phyloP scores from a whole-genome alignment of 2,113 vertebrate genomes.

The Carassius gibelio region DNA sequence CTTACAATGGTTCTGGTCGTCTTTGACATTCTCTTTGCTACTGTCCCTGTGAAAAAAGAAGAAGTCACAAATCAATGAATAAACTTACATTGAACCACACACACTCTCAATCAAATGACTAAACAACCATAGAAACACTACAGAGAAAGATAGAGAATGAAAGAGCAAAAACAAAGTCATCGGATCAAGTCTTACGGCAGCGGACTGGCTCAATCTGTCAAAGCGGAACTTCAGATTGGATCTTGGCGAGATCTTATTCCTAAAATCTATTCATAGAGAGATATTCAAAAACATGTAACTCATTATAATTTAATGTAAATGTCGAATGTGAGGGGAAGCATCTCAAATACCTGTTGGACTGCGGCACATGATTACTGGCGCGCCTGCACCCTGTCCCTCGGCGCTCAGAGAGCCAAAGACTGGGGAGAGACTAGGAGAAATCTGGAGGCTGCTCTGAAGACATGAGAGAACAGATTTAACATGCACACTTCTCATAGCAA shows the following conservation, averaged over 20 bases:
- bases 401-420: constrained; percentile 71
- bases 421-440: constrained; percentile 76
- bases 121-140: background rate
- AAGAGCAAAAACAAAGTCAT: background rate
- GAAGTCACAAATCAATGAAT: background rate
- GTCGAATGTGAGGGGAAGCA: background rate
- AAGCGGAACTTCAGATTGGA: constrained; percentile 94
- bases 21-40: constrained; percentile 44
- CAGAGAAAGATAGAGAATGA: background rate
- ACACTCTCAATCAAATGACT: background rate
- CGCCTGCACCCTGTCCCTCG: constrained; percentile 78
- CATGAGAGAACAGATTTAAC: background rate
- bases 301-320: background rate
- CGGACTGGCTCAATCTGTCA: constrained; percentile 87
- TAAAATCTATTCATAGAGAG: constrained; percentile 77
- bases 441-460: constrained; percentile 58
- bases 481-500: background rate
- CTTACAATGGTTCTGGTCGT: constrained; percentile 50
- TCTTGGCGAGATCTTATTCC: constrained; percentile 88
- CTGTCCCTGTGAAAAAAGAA: constrained; percentile 48
- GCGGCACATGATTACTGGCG: constrained; percentile 85
- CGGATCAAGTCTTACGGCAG: constrained; percentile 73
- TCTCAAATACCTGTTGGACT: constrained; percentile 85
- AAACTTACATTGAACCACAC: constrained; percentile 29
- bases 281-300: background rate